A percentile compares a stretch with the other conserved stretches of the same genome.
These are phyloP conservation scores for Muschampia plurimacula DNA, from an alignment of 2,888 invertebrate species.

Conservation along the genomic window DNA sequence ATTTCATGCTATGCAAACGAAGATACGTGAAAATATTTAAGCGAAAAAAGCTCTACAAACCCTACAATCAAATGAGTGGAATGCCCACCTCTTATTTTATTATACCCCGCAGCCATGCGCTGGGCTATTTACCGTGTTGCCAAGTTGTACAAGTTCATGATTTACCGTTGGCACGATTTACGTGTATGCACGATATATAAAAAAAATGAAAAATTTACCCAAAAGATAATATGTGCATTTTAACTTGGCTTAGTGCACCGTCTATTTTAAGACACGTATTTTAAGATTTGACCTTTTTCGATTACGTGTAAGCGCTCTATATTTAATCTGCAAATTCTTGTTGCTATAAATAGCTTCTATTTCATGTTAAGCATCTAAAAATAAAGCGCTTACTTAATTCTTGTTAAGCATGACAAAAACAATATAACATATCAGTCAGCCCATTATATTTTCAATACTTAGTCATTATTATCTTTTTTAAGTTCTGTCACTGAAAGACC, in stretches of 20 bases:
- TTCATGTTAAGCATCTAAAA: background rate
- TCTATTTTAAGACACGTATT: background rate
- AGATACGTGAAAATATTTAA: constrained; percentile 28
- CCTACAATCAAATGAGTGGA: constrained; percentile 28
- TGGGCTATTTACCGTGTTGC: constrained; percentile 31
- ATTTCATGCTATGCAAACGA: constrained; percentile 10
- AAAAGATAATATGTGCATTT: constrained; percentile 10
- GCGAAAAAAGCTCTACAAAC: constrained; percentile 24
- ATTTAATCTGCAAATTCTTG: background rate
- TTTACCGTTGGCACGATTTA: constrained; percentile 22
- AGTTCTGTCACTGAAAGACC: background rate
- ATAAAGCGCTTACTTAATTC: background rate
- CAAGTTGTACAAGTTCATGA: constrained; percentile 34
- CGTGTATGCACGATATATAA: constrained; percentile 13
- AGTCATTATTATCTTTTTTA: background rate
- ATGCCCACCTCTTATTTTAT: constrained; percentile 33
- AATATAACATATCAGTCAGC: too few relatives aligned
- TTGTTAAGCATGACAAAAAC: too few relatives aligned
- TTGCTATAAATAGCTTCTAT: background rate
- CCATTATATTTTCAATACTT: too few relatives aligned
- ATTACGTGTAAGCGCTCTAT: constrained; percentile 1
- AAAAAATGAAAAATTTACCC: constrained; percentile 8
- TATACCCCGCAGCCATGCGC: constrained; percentile 33
- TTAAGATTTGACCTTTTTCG: constrained; percentile 8
- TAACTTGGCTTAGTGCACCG: background rate